Evolutionary conservation across 1,140 invertebrate species (phyloP), one percentile per base, ranked within the genome.

Genomic region (Drosophila sp.): DNA sequence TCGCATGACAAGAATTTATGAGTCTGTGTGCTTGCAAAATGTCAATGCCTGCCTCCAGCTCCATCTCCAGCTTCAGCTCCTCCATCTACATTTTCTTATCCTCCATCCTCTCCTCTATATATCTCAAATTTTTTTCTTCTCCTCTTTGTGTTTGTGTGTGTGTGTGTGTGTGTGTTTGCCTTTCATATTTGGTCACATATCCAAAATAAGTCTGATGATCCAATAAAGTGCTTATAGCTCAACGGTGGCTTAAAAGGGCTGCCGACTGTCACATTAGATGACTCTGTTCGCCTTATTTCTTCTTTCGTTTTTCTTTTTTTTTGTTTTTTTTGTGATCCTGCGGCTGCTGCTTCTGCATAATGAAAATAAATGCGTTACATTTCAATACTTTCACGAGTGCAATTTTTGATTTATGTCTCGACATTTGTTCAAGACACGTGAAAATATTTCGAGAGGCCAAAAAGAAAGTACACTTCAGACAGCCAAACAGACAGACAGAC

Each of bases 291-390:
- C 58, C 17, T 17, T 40, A 40, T 11, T 11, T 8, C 17, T 6
- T 40, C 23, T 38, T 40, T 6, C 25, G 29, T 25, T 35, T 29
- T 1, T 11, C 17, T 10, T 50, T 35, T 44, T 3, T 1, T 3
- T 50, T 27, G 44, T 50, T 10, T 44, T 62, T 63, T 57, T 72
- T 75, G 72, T 75, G 57, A 66, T 87, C 83, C 70, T 71, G 76
- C 55, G 83, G 83, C 75, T 79, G 67, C 47, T 44, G 25, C 25
- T 33, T 27, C 44, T 50, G 44, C 44, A 73, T 80, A 87, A 89
- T 89, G 84, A 89, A 89, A 89, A 89, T 84, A 89, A 89, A 89
- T 89, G 84, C 84, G 84, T 89, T 89, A 89, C 84, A 89, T 89
- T 89, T 89, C 84, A 89, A 89, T 89, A 89, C 84, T 78, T 84